Evolutionary conservation across 2,113 vertebrate species (phyloP), one percentile per base, ranked within the genome.

Genomic region (Ardeotis arabs): DNA sequence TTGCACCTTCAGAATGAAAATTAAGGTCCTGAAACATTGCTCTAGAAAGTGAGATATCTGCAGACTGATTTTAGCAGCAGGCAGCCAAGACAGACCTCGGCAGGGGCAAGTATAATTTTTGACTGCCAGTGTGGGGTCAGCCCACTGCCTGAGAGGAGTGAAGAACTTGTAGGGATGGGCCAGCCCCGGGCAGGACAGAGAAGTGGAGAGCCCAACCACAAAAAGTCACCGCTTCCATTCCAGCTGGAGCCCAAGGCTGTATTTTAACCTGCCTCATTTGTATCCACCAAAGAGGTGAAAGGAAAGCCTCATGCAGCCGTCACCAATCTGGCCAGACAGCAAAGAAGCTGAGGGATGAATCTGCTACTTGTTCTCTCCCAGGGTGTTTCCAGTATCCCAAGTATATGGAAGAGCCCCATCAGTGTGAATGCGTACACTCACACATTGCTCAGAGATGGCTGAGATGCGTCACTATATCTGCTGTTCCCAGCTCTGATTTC

Each of bases 351-450:
- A n/a, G 41, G 50, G 29, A 16, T 31, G 27, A 49, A 29, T 68
- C 62, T 74, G 17, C 10, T 8, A 3, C 28, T 45, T n/a, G 33
- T 62, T 68, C 27, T 85, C 37, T 86, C 13, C 50, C 22, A 5
- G 19, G 64, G 21, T 7, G 12, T 17, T 58, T 39, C 58, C 56
- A 35, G n/a, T 14, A 27, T 17, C 68, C 55, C 47, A n/a, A 27
- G 56, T 31, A 23, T 74, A 41, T 0, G 0, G 53, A 6, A 70
- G 6, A 66, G n/a, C 13, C 79, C 44, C 69, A 29, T 7, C 53
- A 67, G 25, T 19, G 19, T 24, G 33, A 58, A 44, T 2, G 3
- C 0, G 0, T 22, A 44, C 15, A 7, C 35, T 62, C 9, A 1
- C 27, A 22, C 37, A 0, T 4, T 25, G 52, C 22, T 53, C 31